Percentiles rank a stretch among this genome's conserved stretches.
Evolutionary conservation across 2,113 vertebrate genomes (phyloP).

Genomic region (Odontophorus gujanensis): DNA sequence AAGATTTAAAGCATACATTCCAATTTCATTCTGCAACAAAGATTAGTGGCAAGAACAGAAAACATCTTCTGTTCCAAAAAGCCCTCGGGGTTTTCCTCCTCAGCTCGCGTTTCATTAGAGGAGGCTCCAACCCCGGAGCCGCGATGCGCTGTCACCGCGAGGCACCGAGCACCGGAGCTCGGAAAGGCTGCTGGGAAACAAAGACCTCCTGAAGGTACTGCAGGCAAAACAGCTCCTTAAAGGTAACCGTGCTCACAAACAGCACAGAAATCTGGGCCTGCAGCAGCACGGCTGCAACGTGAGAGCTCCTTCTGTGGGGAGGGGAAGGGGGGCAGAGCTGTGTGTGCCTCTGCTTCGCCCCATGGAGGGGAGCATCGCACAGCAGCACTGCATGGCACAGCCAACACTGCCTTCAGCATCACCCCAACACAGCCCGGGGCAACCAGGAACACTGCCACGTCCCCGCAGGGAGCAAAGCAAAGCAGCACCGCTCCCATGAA

Average conservation of each 20-base stretch:
- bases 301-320: background rate
- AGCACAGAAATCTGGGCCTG: background rate
- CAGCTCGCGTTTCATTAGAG: slow-evolving; percentile 5
- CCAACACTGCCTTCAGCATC: background rate
- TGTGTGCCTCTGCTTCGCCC: no score
- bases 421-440: accelerated
- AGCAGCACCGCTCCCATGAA: background rate
- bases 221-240: background rate
- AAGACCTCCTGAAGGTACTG: background rate
- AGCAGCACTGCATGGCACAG: background rate
- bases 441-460: accelerated
- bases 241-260: slow-evolving; percentile 14
- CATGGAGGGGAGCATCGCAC: background rate
- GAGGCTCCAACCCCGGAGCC: slow-evolving; percentile 22
- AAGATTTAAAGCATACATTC: slow-evolving; percentile 51
- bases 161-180: no score
- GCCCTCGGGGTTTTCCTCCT: slow-evolving; percentile 33
- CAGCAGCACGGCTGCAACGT: background rate
- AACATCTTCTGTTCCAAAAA: slow-evolving; percentile 67
- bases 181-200: background rate
- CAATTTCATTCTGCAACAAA: slow-evolving; percentile 50
- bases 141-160: background rate
- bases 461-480: background rate
- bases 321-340: background rate
- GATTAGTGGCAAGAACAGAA: slow-evolving; percentile 67